phyloP scores from a whole-genome alignment of 1,140 invertebrate genomes.

The Antheraea pernyi region DNA sequence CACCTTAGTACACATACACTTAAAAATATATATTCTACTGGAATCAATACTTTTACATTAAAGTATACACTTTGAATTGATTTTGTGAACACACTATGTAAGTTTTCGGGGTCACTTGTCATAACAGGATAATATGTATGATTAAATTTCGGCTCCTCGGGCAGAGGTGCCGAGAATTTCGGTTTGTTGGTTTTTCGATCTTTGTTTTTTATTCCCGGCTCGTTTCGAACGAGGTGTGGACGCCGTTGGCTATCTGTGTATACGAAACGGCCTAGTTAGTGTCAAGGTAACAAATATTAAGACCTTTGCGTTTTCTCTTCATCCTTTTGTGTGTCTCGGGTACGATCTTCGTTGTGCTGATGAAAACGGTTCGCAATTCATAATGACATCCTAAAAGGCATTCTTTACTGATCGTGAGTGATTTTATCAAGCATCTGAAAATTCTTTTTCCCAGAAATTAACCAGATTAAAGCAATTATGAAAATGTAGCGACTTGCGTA shows the following conservation, averaged over 20 bases:
- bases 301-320: not conserved
- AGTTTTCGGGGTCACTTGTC: slow-evolving; percentile 35
- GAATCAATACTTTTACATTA: too few species aligned
- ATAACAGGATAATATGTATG: slow-evolving; percentile 62
- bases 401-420: too few species aligned
- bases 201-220: slow-evolving; percentile 45
- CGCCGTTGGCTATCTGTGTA: slow-evolving; percentile 9
- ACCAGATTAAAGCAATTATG: too few species aligned
- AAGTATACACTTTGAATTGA: not conserved
- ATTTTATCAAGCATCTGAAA: too few species aligned
- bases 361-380: too few species aligned
- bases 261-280: slow-evolving; percentile 2
- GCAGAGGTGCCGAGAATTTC: slow-evolving; percentile 54
- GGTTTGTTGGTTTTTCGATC: slow-evolving; percentile 61
- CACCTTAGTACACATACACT: too few species aligned
- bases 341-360: too few species aligned
- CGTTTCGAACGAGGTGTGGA: slow-evolving; percentile 22
- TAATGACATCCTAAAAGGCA: too few species aligned
- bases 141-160: slow-evolving; percentile 56
- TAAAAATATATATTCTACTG: too few species aligned
- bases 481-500: too few species aligned
- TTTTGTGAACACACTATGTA: slow-evolving; percentile 45
- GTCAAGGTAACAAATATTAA: not conserved
- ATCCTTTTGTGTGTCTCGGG: not conserved
- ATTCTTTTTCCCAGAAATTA: too few species aligned